Conservation (phyloP, 2,888 invertebrate genomes). For the Philopedon plagiatum region DNA sequence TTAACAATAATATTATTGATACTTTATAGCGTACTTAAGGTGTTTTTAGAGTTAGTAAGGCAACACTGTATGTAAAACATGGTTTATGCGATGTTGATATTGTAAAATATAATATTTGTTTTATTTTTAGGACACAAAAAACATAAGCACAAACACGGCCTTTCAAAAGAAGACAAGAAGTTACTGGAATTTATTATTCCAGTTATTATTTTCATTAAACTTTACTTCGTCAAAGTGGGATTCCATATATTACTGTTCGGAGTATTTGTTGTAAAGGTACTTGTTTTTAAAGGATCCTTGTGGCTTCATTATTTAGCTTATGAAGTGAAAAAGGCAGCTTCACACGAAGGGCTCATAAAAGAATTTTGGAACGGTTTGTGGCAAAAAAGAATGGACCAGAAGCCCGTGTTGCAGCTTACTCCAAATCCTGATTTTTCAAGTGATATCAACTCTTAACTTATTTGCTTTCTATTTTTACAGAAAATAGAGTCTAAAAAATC, state of each 20-base stretch:
- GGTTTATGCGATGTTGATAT: neutral
- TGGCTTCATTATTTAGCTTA: slow-evolving; percentile 48
- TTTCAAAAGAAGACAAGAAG: slow-evolving; percentile 23
- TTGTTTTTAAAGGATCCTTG: slow-evolving; percentile 44
- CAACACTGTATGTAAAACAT: neutral
- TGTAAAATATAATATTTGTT: neutral
- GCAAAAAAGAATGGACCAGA: slow-evolving; percentile 35
- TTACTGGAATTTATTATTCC: slow-evolving; percentile 43
- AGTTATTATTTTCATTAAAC: slow-evolving; percentile 41
- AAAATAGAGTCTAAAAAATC: too few species aligned
- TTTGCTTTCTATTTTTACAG: too few species aligned
- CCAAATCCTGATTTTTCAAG: neutral
- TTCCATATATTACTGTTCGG: slow-evolving; percentile 47
- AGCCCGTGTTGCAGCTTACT: neutral
- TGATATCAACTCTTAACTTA: too few species aligned
- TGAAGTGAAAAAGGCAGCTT: slow-evolving; percentile 43
- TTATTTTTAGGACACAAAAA: neutral
- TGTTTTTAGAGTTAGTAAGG: neutral
- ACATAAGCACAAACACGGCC: slow-evolving; percentile 19
- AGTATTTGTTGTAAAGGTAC: slow-evolving; percentile 35
- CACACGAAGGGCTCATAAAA: slow-evolving; percentile 45
- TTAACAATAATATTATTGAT: too few species aligned
- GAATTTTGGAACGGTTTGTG: slow-evolving; percentile 48
- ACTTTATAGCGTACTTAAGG: too few species aligned
- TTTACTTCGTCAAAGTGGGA: slow-evolving; percentile 40